phyloP scores from a whole-genome alignment of 2,888 invertebrate species.

The Amphipyra berbera region DNA sequence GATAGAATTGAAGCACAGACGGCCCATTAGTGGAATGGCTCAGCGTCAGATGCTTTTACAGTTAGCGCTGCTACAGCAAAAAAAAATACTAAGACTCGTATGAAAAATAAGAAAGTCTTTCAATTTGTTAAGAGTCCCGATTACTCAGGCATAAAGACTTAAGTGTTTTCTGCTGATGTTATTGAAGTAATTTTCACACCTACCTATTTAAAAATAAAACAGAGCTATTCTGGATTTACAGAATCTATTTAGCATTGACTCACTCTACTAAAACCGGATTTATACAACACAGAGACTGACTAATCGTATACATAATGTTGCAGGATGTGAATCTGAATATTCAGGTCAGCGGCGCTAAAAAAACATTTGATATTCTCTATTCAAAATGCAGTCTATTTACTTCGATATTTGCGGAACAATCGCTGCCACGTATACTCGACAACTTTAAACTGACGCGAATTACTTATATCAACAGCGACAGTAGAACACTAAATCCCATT shows the following conservation, averaged over 20 bases:
- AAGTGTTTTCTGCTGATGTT: constrained; percentile 26
- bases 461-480: constrained; percentile 42
- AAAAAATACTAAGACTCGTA: constrained; percentile 23
- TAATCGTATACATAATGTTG: constrained; percentile 25
- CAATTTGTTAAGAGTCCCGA: constrained; percentile 31
- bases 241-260: constrained; percentile 37
- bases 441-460: constrained; percentile 26
- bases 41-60: constrained; percentile 68
- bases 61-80: constrained; percentile 60
- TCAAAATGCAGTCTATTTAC: constrained; percentile 23
- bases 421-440: constrained; percentile 4
- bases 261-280: constrained; percentile 42
- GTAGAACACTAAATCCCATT: constrained; percentile 52
- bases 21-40: constrained; percentile 70
- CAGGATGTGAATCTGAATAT: constrained; percentile 41
- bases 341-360: constrained; percentile 29
- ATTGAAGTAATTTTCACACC: constrained; percentile 28
- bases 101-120: constrained; percentile 31
- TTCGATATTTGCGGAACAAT: constrained; percentile 30
- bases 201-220: constrained; percentile 27
- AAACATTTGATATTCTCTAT: constrained; percentile 18
- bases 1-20: constrained; percentile 70
- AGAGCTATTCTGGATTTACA: constrained; percentile 22
- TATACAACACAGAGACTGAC: constrained; percentile 31
- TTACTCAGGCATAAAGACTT: constrained; percentile 20